Evolutionary conservation across 2,113 vertebrate genomes (phyloP).

Genomic region (Falcunculus frontatus): DNA sequence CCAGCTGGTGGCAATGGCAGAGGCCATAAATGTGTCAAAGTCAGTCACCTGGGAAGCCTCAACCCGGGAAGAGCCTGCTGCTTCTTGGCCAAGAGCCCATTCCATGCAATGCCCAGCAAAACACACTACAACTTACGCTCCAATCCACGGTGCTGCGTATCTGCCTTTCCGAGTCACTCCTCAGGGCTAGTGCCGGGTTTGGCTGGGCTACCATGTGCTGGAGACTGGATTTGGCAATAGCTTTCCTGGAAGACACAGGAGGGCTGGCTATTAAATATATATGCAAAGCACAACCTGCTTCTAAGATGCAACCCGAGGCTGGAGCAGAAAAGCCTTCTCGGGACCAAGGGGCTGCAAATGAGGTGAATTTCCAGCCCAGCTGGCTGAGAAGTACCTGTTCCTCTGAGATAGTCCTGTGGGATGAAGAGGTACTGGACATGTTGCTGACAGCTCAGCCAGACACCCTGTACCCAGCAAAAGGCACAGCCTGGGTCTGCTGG

Average conservation of each 20-base stretch:
- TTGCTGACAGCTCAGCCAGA: not conserved
- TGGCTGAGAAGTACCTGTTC: not conserved
- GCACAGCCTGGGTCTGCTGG: not conserved
- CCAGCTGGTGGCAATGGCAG: not conserved
- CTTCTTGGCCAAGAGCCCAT: not conserved
- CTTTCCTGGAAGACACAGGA: constrained; percentile 83
- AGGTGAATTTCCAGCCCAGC: not conserved
- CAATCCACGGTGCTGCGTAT: constrained; percentile 88
- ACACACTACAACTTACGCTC: constrained; percentile 79
- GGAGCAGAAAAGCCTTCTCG: not conserved
- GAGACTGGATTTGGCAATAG: constrained; percentile 89
- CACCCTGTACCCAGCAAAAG: not conserved
- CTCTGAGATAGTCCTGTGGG: not conserved
- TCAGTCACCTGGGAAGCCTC: not conserved
- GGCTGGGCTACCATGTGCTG: constrained; percentile 84
- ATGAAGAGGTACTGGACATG: not conserved
- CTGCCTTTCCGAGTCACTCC: constrained; percentile 76
- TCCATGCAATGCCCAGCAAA: not conserved
- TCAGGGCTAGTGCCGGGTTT: constrained; percentile 65
- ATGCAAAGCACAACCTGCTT: not conserved
- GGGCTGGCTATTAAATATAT: not conserved
- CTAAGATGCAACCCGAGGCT: not conserved
- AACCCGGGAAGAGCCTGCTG: not conserved
- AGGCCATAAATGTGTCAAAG: constrained; percentile 8
- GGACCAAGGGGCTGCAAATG: not conserved